A percentile compares a stretch with the other conserved stretches of the same genome.
These are phyloP conservation scores for Ostrea denselamellosa DNA, from an alignment of 1,140 invertebrate species.

Conservation along the genomic window DNA sequence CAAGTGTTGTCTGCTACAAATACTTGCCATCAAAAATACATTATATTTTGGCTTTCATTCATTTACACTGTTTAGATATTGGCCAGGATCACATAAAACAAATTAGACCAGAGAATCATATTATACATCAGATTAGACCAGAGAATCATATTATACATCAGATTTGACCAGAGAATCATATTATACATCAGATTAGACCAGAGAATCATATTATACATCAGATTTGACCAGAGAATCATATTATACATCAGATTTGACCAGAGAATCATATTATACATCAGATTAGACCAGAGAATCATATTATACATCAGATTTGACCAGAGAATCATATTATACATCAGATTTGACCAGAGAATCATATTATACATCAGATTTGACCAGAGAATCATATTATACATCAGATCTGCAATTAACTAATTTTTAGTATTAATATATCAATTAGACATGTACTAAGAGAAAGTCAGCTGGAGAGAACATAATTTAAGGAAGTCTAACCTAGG, in stretches of 20 bases:
- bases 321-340: no score
- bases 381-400: no score
- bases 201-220: no score
- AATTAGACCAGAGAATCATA: neutral
- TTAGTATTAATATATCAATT: neutral
- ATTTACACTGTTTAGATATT: neutral
- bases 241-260: neutral
- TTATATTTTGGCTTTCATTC: neutral
- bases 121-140: neutral
- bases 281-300: neutral
- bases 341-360: no score
- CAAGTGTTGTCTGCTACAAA: neutral
- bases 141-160: no score
- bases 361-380: no score
- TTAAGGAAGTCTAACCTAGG: neutral
- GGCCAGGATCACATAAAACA: neutral
- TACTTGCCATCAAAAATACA: neutral
- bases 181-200: neutral
- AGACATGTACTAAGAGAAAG: neutral
- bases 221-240: neutral
- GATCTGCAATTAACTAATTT: no score
- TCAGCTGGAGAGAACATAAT: neutral
- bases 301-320: neutral
- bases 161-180: neutral
- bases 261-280: no score